Evolutionary conservation across 2,888 invertebrate genomes (phyloP), one percentile per base, ranked within the genome.

Genomic region (Zaprionus lineosus): DNA sequence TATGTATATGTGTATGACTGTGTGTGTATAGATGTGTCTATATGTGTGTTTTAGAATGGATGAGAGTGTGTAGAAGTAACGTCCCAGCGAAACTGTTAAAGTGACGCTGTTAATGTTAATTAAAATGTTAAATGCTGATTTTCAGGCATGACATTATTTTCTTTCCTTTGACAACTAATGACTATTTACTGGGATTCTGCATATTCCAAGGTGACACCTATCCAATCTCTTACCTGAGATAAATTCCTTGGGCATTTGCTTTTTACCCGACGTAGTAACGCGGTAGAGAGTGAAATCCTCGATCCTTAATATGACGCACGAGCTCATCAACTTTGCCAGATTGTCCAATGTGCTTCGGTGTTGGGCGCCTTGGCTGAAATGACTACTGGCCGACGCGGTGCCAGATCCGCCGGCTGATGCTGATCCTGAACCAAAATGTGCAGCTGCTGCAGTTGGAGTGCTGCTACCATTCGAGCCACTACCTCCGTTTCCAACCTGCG

Each of bases 231-330:
- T 91, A 95, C 94, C 94, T 89, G 93, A 91, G 73, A 95, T 91
- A 84, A 96, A 95, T 90, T 97, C 97, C 91, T 96, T 96, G 11
- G 94, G 93, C 62, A 92, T 90, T 73, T 94, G 92, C 71, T 94
- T 94, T 77, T 93, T 93, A 43, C 94, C 93, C 8, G 93, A 92
- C 1, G 95, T 95, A 1, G 95, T 95, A 15, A 97, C 96, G 88
- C 94, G 93, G 89, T 95, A 96, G 41, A 99, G 92, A 5, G 95
- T 95, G 86, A 98, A 96, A 89, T 99, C 98, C 85, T 97, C 96
- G 77, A 98, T 93, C 87, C 97, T 93, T 60, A 98, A 91, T 21
- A 98, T 93, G 26, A 96, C 93, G 88, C 97, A 98, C 7, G 96
- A 95, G 18, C 97, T 97, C 96, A 98, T 96, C 63, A 98, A 90